Conservation (phyloP, 2,113 vertebrate species). For the Tamias sibiricus region DNA sequence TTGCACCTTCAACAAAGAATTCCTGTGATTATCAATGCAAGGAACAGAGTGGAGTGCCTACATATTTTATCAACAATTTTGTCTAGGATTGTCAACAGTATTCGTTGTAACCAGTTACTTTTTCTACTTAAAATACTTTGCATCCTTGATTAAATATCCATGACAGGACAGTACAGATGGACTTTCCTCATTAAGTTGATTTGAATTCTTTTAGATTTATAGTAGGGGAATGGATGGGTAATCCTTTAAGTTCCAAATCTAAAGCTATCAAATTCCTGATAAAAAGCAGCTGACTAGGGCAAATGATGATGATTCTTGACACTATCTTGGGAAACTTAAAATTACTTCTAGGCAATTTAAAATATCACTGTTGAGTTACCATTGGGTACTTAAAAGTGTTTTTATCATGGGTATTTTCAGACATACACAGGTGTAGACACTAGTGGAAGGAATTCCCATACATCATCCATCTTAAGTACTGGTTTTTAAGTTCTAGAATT, state of each 20-base stretch:
- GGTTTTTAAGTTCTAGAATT: neutral
- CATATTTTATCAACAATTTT: neutral
- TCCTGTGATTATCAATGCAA: neutral
- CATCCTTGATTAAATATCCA: neutral
- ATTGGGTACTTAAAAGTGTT: neutral
- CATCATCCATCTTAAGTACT: neutral
- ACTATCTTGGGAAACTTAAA: slow-evolving; percentile 16
- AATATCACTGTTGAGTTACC: neutral
- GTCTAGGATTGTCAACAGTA: neutral
- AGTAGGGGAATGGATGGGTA: neutral
- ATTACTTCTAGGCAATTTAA: neutral
- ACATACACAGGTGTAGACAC: neutral
- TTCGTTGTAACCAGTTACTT: neutral
- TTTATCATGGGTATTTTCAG: neutral
- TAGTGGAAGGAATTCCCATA: neutral
- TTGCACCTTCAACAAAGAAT: neutral
- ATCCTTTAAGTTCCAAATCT: neutral
- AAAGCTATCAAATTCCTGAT: neutral
- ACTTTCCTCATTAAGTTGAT: neutral
- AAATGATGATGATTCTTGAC: neutral
- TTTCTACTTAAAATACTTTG: neutral
- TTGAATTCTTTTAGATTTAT: neutral
- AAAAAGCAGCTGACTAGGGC: neutral
- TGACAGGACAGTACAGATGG: neutral
- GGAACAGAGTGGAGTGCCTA: neutral